phyloP scores from a whole-genome alignment of 2,797 vertebrate species.

The Dermochelys coriacea region DNA sequence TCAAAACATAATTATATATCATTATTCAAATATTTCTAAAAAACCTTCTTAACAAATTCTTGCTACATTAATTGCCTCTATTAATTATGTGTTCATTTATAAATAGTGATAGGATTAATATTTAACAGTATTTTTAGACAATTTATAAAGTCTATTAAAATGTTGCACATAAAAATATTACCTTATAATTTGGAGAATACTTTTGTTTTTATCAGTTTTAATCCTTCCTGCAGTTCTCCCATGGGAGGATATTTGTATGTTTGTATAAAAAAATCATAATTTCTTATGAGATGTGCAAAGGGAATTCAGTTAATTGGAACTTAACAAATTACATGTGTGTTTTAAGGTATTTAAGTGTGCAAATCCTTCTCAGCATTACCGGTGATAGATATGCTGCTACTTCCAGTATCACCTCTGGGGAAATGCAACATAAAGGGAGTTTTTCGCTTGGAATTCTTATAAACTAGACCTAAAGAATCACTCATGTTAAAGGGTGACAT shows the following conservation, averaged over 20 bases:
- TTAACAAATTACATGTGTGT: rapidly evolving
- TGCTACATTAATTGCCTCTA: conserved; percentile 71
- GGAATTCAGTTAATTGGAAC: conserved; percentile 17
- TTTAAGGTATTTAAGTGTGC: not conserved
- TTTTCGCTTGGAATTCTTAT: not conserved
- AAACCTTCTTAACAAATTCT: conserved; percentile 55
- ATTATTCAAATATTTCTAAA: conserved; percentile 73
- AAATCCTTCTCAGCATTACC: rapidly evolving
- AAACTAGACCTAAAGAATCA: not conserved
- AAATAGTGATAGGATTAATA: conserved; percentile 76
- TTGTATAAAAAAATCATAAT: not conserved
- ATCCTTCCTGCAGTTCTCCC: not conserved
- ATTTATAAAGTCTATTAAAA: conserved; percentile 57
- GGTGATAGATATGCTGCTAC: not conserved
- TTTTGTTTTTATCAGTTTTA: conserved; percentile 30
- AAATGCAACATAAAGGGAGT: rapidly evolving
- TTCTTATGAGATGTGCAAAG: not conserved
- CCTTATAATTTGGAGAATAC: conserved; percentile 50
- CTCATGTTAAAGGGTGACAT: not conserved
- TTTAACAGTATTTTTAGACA: conserved; percentile 72
- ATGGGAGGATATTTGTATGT: not conserved
- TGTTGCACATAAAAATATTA: conserved; percentile 62
- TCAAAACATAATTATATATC: conserved; percentile 66
- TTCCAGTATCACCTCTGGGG: rapidly evolving
- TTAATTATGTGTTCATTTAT: conserved; percentile 78